Conservation (phyloP, 2,888 invertebrate genomes). For the Eristalinus aeneus region DNA sequence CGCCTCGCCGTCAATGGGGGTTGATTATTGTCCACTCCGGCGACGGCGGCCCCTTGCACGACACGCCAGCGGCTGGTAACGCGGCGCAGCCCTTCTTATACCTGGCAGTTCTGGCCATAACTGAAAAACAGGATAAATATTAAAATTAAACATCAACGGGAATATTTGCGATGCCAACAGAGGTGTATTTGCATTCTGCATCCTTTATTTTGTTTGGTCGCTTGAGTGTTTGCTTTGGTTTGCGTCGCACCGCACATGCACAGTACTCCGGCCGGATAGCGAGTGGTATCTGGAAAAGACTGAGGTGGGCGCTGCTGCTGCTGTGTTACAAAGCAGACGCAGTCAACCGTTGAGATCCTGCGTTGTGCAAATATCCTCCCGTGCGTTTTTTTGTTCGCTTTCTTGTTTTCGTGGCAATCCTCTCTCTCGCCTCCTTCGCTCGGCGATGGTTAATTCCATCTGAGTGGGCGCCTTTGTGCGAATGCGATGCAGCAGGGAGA, state of each 20-base stretch:
- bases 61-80: background rate
- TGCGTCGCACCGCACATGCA: constrained; percentile 35
- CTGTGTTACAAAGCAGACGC: constrained; percentile 52
- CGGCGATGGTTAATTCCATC: constrained; percentile 62
- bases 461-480: constrained; percentile 56
- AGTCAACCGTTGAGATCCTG: constrained; percentile 66
- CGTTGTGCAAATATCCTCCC: constrained; percentile 66
- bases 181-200: constrained; percentile 69
- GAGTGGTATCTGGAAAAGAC: constrained; percentile 47
- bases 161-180: constrained; percentile 68
- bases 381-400: constrained; percentile 25
- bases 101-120: constrained; percentile 57
- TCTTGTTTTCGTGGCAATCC: constrained; percentile 10
- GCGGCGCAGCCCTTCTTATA: constrained; percentile 8
- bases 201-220: constrained; percentile 68
- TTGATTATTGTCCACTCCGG: constrained; percentile 57
- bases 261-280: background rate
- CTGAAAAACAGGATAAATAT: constrained; percentile 71
- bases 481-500: constrained; percentile 41
- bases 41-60: background rate
- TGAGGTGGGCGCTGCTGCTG: constrained; percentile 50
- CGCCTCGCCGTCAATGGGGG: constrained; percentile 67
- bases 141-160: constrained; percentile 71
- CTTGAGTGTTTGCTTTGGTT: constrained; percentile 66
- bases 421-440: constrained; percentile 35